phyloP scores from a whole-genome alignment of 1,140 invertebrate species.

The roundworm (Caenorhabditis elegans) region DNA sequence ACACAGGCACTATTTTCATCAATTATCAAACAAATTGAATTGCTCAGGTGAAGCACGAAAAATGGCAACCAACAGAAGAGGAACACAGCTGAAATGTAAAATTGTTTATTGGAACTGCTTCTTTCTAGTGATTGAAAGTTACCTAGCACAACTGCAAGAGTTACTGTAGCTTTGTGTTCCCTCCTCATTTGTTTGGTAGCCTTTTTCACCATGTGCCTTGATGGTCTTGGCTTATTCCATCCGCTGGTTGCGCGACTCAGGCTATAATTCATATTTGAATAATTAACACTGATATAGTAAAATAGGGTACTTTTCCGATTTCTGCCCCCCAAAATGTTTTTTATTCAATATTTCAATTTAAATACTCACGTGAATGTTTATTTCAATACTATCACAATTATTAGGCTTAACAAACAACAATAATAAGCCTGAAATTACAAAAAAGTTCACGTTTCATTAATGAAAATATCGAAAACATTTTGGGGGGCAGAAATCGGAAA shows the following conservation, averaged over 20 bases:
- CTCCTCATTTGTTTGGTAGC: slow-evolving; percentile 62
- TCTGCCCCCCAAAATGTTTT: no score
- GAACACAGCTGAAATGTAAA: slow-evolving; percentile 70
- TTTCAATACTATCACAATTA: no score
- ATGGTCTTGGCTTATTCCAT: slow-evolving; percentile 50
- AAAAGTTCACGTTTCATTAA: no score
- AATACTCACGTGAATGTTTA: no score
- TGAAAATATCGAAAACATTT: no score
- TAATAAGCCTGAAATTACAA: no score
- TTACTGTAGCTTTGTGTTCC: slow-evolving; percentile 98
- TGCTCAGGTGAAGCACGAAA: slow-evolving; percentile 89
- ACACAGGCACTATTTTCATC: slow-evolving; percentile 75
- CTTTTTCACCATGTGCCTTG: slow-evolving; percentile 61
- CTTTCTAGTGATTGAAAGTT: slow-evolving; percentile 65
- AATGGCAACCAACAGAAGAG: slow-evolving; percentile 71
- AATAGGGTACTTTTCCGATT: background rate
- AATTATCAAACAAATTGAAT: slow-evolving; percentile 89
- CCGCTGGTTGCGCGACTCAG: slow-evolving; percentile 35
- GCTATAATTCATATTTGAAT: slow-evolving; percentile 17
- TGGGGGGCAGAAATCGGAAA: no score
- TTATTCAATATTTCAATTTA: no score
- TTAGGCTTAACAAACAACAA: no score
- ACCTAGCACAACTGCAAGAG: slow-evolving; percentile 96
- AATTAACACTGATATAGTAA: no score
- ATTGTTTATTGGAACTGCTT: background rate